phyloP scores from a whole-genome alignment of 2,888 invertebrate genomes.

The Limnephilus marmoratus region DNA sequence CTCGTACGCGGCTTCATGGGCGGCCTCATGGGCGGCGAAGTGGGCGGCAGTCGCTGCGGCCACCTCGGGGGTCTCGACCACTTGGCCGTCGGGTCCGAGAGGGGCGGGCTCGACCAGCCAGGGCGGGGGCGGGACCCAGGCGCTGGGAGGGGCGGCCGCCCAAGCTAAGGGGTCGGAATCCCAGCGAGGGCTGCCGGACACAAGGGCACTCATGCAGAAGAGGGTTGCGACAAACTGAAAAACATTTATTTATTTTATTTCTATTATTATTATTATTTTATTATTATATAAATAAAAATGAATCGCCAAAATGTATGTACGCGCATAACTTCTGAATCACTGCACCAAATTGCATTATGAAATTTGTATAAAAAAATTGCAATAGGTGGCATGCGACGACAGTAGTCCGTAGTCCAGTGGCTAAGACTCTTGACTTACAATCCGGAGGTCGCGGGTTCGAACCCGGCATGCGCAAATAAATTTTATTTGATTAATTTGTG shows the following conservation, averaged over 20 bases:
- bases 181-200: not conserved
- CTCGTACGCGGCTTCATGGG: not conserved
- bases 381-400: too few species aligned
- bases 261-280: too few species aligned
- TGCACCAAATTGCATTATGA: too few species aligned
- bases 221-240: not conserved
- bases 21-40: conserved; percentile 40
- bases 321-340: too few species aligned
- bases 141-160: not conserved
- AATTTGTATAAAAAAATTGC: too few species aligned
- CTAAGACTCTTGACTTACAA: too few species aligned
- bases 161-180: not conserved
- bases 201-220: not conserved
- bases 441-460: too few species aligned
- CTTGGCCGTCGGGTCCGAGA: conserved; percentile 75
- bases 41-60: conserved; percentile 68
- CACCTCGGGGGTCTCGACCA: conserved; percentile 80
- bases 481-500: too few species aligned
- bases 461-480: too few species aligned
- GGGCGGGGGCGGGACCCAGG: not conserved
- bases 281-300: too few species aligned
- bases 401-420: too few species aligned
- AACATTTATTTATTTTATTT: not conserved
- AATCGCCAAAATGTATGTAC: too few species aligned
- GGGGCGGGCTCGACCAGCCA: conserved; percentile 47